Percentiles rank a stretch among this genome's conserved stretches.
Conservation (phyloP, 2,113 vertebrate species). For the Eulemur macaco region DNA sequence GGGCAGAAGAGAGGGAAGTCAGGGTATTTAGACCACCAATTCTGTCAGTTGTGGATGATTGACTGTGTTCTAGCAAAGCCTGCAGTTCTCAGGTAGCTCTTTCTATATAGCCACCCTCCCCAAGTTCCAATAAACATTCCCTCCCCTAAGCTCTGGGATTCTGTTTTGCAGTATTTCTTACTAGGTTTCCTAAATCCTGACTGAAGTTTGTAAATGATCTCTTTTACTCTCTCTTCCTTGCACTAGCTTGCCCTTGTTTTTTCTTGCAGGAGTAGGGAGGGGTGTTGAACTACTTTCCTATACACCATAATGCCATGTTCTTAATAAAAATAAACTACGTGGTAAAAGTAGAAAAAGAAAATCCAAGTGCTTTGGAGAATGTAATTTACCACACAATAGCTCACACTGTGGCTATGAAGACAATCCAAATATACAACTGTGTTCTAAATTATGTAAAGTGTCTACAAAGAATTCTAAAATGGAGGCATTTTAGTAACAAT, state of each 20-base stretch:
- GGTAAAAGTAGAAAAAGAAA: background rate
- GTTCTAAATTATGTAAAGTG: background rate
- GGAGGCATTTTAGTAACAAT: background rate
- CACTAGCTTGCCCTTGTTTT: background rate
- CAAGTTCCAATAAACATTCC: background rate
- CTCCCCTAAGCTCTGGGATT: background rate
- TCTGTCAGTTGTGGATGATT: background rate
- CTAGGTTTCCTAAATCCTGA: too few species aligned
- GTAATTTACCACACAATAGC: background rate
- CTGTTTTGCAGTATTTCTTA: too few species aligned
- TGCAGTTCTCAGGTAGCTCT: background rate
- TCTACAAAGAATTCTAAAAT: background rate
- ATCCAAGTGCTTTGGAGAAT: background rate
- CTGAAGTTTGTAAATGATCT: too few species aligned
- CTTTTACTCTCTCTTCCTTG: background rate
- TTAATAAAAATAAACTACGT: background rate
- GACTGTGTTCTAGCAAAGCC: background rate
- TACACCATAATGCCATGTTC: background rate
- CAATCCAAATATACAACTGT: background rate
- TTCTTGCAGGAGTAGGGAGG: too few species aligned
- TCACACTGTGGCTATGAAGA: background rate
- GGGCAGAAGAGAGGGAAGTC: background rate
- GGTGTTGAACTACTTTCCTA: background rate
- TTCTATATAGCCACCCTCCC: background rate
- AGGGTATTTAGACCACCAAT: background rate